Conservation (phyloP, 2,888 invertebrate genomes). For the Pristionchus mayeri region DNA sequence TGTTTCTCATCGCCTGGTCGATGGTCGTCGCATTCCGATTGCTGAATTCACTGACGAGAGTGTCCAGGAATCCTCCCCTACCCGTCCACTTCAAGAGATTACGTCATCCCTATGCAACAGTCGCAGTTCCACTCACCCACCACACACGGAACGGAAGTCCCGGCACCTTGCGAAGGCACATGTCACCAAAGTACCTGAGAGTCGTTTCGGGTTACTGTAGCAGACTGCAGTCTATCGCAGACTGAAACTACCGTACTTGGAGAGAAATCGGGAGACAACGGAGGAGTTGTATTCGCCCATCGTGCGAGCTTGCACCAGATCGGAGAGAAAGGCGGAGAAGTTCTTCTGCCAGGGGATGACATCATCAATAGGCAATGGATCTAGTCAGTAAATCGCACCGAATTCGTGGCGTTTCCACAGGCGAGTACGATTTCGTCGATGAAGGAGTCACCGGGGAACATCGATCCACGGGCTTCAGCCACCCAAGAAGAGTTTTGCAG, state of each 20-base stretch:
- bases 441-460: conserved; percentile 9
- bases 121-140: neutral
- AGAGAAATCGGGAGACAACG: neutral
- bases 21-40: conserved; percentile 10
- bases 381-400: conserved; percentile 2
- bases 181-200: conserved; percentile 14
- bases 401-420: conserved; percentile 31
- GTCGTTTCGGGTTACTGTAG: neutral
- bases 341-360: conserved; percentile 44
- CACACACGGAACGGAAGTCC: conserved; percentile 43
- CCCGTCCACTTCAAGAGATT: conserved; percentile 27
- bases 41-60: neutral
- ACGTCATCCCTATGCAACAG: neutral
- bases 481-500: conserved; percentile 32
- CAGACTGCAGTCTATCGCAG: neutral
- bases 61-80: conserved; percentile 1
- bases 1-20: neutral
- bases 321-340: conserved; percentile 33
- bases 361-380: neutral
- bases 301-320: neutral
- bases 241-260: conserved; percentile 10
- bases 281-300: conserved; percentile 31
- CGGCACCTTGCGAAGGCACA: conserved; percentile 39
- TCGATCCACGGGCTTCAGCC: neutral
- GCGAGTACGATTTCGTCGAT: conserved; percentile 39